Conservation (phyloP, 2,113 vertebrate genomes). For the Cisticola juncidis region DNA sequence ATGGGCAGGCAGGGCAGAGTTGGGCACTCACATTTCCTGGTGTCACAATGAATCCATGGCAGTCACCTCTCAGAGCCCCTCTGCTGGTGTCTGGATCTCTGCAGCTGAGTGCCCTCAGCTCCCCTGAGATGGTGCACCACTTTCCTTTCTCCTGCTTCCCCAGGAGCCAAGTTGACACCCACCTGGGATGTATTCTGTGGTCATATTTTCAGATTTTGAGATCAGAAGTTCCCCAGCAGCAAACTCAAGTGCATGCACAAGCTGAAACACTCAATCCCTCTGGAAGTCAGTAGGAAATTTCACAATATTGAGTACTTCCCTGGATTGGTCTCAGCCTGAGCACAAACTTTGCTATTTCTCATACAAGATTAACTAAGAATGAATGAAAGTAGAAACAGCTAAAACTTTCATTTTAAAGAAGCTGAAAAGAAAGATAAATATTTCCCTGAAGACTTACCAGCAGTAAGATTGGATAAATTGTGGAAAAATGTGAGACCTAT, state of each 20-base stretch:
- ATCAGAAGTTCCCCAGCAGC: neutral
- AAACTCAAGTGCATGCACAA: neutral
- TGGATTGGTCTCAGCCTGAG: neutral
- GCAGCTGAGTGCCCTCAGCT: neutral
- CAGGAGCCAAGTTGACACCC: neutral
- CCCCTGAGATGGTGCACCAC: neutral
- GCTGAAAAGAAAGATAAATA: neutral
- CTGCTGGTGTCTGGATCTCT: neutral
- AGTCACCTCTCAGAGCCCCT: neutral
- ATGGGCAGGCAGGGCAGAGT: fast-evolving
- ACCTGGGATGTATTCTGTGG: neutral
- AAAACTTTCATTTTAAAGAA: constrained; percentile 18
- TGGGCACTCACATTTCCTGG: fast-evolving
- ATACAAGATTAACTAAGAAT: neutral
- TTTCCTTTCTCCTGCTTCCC: neutral
- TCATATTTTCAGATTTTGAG: neutral
- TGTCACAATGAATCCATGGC: neutral
- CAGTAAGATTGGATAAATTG: neutral
- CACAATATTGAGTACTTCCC: neutral
- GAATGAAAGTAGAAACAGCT: neutral
- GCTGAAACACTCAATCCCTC: neutral
- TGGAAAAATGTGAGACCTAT: neutral
- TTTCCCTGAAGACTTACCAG: neutral
- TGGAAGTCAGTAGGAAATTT: neutral
- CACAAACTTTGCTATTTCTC: neutral